A percentile compares a stretch with the other conserved stretches of the same genome.
These are phyloP conservation scores for Andrena haemorrhoa DNA, from an alignment of 2,888 invertebrate genomes.

Conservation along the genomic window DNA sequence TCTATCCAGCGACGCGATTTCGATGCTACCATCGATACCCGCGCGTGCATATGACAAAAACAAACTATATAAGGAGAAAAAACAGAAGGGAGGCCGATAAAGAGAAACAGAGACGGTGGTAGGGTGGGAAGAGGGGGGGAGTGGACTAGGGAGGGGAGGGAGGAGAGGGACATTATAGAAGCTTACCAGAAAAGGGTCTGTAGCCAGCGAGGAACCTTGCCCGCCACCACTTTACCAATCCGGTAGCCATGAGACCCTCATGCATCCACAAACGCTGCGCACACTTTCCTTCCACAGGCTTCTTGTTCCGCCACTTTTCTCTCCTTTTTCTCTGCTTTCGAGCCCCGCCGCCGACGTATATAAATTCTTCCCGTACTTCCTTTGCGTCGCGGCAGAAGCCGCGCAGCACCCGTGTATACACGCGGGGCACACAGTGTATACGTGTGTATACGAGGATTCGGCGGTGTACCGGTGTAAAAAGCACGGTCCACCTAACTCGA, in stretches of 20 bases:
- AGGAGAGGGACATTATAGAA: conserved; percentile 47
- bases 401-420: conserved; percentile 16
- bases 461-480: background rate
- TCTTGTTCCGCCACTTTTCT: conserved; percentile 59
- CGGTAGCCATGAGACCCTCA: conserved; percentile 89
- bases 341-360: conserved; percentile 30
- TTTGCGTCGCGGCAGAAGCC: conserved; percentile 28
- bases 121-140: background rate
- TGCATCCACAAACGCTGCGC: conserved; percentile 77
- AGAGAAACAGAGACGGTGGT: conserved; percentile 20
- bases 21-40: conserved; percentile 44
- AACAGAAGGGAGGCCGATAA: conserved; percentile 27
- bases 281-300: conserved; percentile 67
- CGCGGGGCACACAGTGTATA: too few species aligned
- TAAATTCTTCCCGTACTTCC: conserved; percentile 31
- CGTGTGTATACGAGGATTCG: background rate
- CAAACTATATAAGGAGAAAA: conserved; percentile 2
- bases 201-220: conserved; percentile 91
- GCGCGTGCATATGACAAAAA: conserved; percentile 29
- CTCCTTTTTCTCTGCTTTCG: conserved; percentile 28
- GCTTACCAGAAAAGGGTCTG: conserved; percentile 90
- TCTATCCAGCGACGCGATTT: conserved; percentile 62
- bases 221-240: conserved; percentile 92
- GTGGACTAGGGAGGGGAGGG: conserved; percentile 31
- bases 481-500: conserved; percentile 36